Evolutionary conservation across 1,140 invertebrate species (phyloP), one percentile per base, ranked within the genome.

Genomic region (Neodiprion fabricii): DNA sequence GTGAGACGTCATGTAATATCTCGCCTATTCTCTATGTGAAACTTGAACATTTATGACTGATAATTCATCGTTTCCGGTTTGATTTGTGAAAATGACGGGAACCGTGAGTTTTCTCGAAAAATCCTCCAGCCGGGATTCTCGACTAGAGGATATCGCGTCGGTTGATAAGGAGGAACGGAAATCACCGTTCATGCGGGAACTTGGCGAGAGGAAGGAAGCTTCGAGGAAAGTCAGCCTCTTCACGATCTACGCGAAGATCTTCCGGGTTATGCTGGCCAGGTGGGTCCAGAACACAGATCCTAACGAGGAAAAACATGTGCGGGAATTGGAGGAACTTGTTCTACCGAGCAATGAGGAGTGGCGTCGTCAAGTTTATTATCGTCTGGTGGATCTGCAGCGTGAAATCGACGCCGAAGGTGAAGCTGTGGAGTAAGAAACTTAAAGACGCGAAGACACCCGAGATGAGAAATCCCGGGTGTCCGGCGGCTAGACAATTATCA

Each of bases 311-410:
- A 72, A 79, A 67, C 28, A 70, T 10, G 61, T 72, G 1, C 71
- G 61, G 8, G 80, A 82, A 69, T 50, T 85, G 4, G 84, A 87
- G 11, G 84, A 88, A 14, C 83, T 91, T 9, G 85, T 88, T 71
- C 85, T 95, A 28, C 94, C 94, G 14, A 95, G 94, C 79, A 92
- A 95, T 78, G 91, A 91, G 77, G 91, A 92, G 14, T 95, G 93
- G 92, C 88, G 93, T 72, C 90, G 93, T 12, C 91, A 91, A 76
- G 92, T 94, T 81, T 95, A 95, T 80, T 94, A 93, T 79, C 89
- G 90, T 73, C 86, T 95, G n/a, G 91, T 95, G 4, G 91, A 92
- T 68, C 89, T 93, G 73, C 94, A 95, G 84, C 89, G 92, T 73
- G 81, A 83, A 75, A 83, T 82, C 50, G 86, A 86, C 67, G 72